Conservation (phyloP, 2,113 vertebrate species). For the Salminus brasiliensis region DNA sequence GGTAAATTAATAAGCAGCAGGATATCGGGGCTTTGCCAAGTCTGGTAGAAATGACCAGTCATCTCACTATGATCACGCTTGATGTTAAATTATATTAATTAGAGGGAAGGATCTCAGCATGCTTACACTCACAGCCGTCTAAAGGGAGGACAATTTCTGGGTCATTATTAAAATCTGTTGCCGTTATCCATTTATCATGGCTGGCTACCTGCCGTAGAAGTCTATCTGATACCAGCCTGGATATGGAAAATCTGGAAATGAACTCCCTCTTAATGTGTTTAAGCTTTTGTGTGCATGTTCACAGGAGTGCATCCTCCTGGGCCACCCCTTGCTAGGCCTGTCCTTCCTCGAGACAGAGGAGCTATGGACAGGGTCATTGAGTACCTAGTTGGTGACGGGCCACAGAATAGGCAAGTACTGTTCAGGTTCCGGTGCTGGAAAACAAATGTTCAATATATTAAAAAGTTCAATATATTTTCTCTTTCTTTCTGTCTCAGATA, state of each 20-base stretch:
- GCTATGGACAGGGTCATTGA: conserved; percentile 93
- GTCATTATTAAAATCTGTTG: conserved; percentile 72
- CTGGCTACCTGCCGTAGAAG: conserved; percentile 53
- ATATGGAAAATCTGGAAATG: neutral
- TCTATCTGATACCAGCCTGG: neutral
- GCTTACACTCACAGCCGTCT: conserved; percentile 75
- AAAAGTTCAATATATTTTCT: neutral
- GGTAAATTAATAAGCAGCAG: conserved; percentile 99
- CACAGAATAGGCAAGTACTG: conserved; percentile 89
- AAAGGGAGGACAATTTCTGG: conserved; percentile 70
- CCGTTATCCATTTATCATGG: conserved; percentile 65
- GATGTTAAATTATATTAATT: conserved; percentile 97
- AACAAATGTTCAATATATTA: too few relatives aligned
- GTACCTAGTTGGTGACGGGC: conserved; percentile 96
- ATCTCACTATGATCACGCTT: conserved; percentile 93
- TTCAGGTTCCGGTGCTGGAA: neutral
- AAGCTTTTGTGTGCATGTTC: conserved; percentile 44
- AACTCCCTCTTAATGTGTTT: neutral
- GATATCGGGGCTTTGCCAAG: conserved; percentile 95
- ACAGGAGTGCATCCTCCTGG: conserved; percentile 95
- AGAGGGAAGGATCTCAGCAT: conserved; percentile 84
- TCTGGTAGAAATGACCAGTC: conserved; percentile 93
- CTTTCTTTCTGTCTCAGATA: conserved; percentile 78
- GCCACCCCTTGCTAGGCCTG: conserved; percentile 91
- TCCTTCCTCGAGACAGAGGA: conserved; percentile 91